These are phyloP conservation scores for Meleagris gallopavo DNA, from an alignment of 2,113 vertebrate species.

Conservation along the genomic window DNA sequence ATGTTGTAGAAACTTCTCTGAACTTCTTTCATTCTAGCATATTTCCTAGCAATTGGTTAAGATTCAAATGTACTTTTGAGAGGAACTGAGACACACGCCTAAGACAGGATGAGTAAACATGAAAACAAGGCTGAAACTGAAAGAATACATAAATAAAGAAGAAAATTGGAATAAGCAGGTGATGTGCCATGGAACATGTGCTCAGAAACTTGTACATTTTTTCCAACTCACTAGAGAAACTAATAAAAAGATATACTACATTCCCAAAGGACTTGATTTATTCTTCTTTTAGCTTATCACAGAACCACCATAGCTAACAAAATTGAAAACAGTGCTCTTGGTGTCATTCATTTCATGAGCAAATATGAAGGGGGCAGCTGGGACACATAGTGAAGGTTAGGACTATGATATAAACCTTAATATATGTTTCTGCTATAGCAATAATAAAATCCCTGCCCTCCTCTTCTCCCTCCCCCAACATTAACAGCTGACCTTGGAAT, in stretches of 20 bases:
- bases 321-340: fast-evolving
- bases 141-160: not conserved
- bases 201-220: not conserved
- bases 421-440: not conserved
- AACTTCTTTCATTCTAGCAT: not conserved
- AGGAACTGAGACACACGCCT: not conserved
- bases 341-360: not conserved
- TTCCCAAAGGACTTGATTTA: not conserved
- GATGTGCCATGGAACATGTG: fast-evolving
- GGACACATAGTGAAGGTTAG: fast-evolving
- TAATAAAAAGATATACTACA: not conserved
- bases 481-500: not conserved
- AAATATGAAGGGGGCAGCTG: not conserved
- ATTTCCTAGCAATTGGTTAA: not conserved
- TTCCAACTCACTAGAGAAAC: not conserved
- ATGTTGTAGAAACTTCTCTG: not conserved
- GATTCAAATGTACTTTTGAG: not conserved
- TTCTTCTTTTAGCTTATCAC: not conserved
- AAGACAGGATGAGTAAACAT: not conserved
- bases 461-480: not conserved
- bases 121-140: not conserved
- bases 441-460: not conserved
- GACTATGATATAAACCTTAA: not conserved
- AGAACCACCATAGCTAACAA: not conserved
- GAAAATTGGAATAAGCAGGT: not conserved